Percentiles rank a stretch among this genome's conserved stretches.
phyloP scores from a whole-genome alignment of 2,797 vertebrate genomes.

The Spinibarbus caldwelli region DNA sequence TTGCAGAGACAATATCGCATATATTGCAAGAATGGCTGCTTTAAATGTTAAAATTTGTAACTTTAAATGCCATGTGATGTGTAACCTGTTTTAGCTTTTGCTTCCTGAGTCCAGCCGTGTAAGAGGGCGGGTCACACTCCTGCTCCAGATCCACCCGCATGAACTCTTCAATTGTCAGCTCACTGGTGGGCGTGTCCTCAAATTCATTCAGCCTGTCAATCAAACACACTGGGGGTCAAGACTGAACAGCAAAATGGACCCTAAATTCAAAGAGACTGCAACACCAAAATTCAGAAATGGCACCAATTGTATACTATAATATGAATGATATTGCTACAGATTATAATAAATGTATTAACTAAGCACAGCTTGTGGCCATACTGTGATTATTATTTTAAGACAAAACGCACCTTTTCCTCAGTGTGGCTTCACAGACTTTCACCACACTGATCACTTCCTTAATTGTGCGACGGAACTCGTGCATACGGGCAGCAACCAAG shows the following conservation, averaged over 20 bases:
- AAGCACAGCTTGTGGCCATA: not conserved
- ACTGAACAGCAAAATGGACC: not conserved
- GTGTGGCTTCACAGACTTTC: constrained; percentile 95
- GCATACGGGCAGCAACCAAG: constrained; percentile 92
- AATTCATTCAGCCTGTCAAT: constrained; percentile 88
- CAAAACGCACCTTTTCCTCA: constrained; percentile 86
- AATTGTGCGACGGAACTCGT: constrained; percentile 92
- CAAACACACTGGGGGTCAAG: not conserved
- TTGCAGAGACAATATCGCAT: not conserved
- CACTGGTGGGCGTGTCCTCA: constrained; percentile 94
- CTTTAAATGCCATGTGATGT: not conserved
- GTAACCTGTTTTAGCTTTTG: constrained; percentile 84
- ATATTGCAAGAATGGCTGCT: not conserved
- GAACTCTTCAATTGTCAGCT: constrained; percentile 95
- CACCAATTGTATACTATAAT: not conserved
- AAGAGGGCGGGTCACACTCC: constrained; percentile 95
- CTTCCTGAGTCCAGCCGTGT: constrained; percentile 86
- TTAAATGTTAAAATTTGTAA: not conserved
- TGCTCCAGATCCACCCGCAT: constrained; percentile 91
- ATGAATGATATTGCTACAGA: not conserved
- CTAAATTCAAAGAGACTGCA: constrained; percentile 16
- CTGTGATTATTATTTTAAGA: not conserved
- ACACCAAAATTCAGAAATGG: not conserved
- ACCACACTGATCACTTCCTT: constrained; percentile 93
- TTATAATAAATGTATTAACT: not conserved